Evolutionary conservation across 2,797 vertebrate genomes (phyloP).

Genomic region (Smutsia temminckii): DNA sequence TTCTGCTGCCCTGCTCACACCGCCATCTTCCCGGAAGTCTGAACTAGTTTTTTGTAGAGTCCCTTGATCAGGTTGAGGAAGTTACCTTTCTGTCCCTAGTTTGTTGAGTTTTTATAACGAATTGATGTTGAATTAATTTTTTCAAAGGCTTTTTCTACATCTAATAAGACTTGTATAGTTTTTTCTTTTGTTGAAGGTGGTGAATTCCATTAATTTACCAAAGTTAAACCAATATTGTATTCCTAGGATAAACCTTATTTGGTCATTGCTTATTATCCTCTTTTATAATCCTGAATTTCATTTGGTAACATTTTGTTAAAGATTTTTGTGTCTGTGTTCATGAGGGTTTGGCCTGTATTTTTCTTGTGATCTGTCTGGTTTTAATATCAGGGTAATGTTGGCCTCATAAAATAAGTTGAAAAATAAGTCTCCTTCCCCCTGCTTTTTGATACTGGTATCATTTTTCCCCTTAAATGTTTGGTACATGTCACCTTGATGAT

Average conservation of each 20-base stretch:
- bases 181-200: not conserved
- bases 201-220: not conserved
- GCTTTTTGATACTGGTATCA: not conserved
- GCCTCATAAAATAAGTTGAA: not conserved
- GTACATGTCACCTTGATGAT: not conserved
- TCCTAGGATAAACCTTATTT: not conserved
- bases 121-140: not conserved
- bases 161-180: not conserved
- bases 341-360: not conserved
- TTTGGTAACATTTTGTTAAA: not conserved
- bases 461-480: not conserved
- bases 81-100: not conserved
- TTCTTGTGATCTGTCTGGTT: not conserved
- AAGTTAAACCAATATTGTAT: slow-evolving; percentile 13
- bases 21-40: too few species aligned
- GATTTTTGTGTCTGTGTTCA: not conserved
- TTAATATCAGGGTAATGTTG: not conserved
- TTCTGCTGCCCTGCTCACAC: too few species aligned
- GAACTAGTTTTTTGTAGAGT: not conserved
- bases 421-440: not conserved
- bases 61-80: not conserved
- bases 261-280: not conserved
- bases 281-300: not conserved
- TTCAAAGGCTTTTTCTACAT: not conserved
- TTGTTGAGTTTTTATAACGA: not conserved